Base-by-base conservation (phyloP, 2,888 invertebrate species). In the Azorinus chamasolen region DNA sequence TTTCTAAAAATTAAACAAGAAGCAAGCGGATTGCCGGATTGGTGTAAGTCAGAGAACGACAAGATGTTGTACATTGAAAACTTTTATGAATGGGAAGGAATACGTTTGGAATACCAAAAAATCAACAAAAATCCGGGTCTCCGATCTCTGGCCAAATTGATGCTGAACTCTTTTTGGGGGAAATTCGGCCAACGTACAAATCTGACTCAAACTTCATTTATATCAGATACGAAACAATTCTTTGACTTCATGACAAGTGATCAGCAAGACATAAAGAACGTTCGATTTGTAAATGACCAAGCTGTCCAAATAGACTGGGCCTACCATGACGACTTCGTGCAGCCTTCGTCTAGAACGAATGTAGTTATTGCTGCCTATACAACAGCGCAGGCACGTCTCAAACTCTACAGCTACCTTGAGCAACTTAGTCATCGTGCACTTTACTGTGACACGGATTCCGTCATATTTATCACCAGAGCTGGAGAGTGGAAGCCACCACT, bases 1-100 rank as follows among this genome's bases (percentile, higher is more conserved):
- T 66, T 66, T 50, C 58, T 57, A 12, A 57, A 58, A 32, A 39
- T 66, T 20, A 66, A 66, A 57, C 57, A 66, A 20, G 57, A 66
- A 41, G 69, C 84, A 2, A 72, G 71, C 24, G 86, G 83, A 3
- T 88, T 79, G 83, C 88, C 89, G 0, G 24, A 20, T 0, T 62
- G 79, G 37, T 68, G 69, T 24, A 41, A 10, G 8, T 70, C 64
- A 10, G 80, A 75, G 6, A 69, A 71, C 39, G 79, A 85, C 16
- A 86, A 78, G 58, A 37, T 57, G 12, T 37, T 51, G n/a, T 89
- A 83, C 58, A 68, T 88, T 14, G 10, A 71, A 4, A 14, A 69
- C 1, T 81, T 76, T 18, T 8, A 59, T n/a, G 53, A 79, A 20
- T 48, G 64, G 24, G 69, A 75, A 32, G 75, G 69, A 8, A 63